Evolutionary conservation across 2,797 vertebrate species (phyloP).

Genomic region (Buceros bicornis): DNA sequence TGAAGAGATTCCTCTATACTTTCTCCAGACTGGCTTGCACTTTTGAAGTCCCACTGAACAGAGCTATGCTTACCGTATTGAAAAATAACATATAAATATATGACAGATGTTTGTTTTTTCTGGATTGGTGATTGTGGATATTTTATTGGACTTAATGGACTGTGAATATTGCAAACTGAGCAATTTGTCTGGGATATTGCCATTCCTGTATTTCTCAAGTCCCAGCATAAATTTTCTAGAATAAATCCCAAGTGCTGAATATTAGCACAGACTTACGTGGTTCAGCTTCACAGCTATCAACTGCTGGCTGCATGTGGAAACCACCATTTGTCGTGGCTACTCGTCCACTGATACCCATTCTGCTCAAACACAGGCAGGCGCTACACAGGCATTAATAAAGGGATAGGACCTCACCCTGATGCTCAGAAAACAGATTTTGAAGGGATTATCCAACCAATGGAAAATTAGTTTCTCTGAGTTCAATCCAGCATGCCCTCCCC

Average conservation of each 20-base stretch:
- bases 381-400: not conserved
- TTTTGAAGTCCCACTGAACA: not conserved
- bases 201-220: not conserved
- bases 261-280: not conserved
- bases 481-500: not conserved
- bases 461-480: not conserved
- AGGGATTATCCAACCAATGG: not conserved
- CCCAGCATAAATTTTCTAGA: not conserved
- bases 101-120: not conserved
- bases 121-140: not conserved
- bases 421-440: slow-evolving; percentile 40
- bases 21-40: not conserved
- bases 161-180: not conserved
- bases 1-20: not conserved
- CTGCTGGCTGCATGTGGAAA: fast-evolving
- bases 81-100: not conserved
- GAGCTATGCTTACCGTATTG: not conserved
- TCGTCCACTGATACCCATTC: not conserved
- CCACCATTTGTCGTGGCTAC: not conserved
- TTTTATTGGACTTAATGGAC: not conserved
- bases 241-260: not conserved
- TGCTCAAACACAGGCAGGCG: not conserved
- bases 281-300: not conserved
- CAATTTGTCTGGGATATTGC: not conserved
- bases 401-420: not conserved